Base-by-base conservation (phyloP, 2,113 vertebrate species). In the Syrrhaptes paradoxus region DNA sequence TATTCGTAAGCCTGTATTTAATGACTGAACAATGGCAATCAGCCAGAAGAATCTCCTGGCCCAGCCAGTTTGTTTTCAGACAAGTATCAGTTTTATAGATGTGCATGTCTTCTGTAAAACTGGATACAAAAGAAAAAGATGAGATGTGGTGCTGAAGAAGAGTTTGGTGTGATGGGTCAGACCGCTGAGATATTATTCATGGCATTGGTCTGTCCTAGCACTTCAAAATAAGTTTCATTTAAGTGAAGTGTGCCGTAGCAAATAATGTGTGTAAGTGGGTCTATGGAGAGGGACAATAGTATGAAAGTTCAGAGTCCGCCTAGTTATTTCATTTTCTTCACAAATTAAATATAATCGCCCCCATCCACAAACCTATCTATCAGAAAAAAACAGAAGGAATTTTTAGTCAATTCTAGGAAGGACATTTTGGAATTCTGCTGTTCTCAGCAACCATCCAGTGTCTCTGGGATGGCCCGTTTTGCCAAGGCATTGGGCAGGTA, bases 11-110 rank as follows among this genome's bases (percentile, higher is more conserved):
- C 65, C 84, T 93, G 5, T 74, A 54, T 48, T 86, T 72, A 96
- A 93, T 93, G 85, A 85, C 86, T 92, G 31, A 95, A 85, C 61
- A 68, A 45, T 96, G 89, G 57, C 81, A 97, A 87, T 85, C 75
- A 74, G 85, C 93, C 96, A 97, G 89, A 46, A 93, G 71, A 89
- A 72, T 96, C 79, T 87, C 72, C 0, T 63, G 31, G 83, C 54
- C 84, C 68, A 58, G 67, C 36, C 65, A 58, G 61, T 93, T 95
- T 89, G 58, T 95, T 92, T 94, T 94, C 91, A 96, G 91, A 65
- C 2, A 13, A 84, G 86, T 90, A 93, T 65, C 89, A 58, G 9
- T 63, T 95, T 89, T 84, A 58, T 55, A 80, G 31, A 77, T 73
- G 14, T 87, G 78, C 67, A 45, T 41, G 41, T 75, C 57, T 94